Base-by-base conservation (phyloP, 2,888 invertebrate species). In the Nemoura dubitans region DNA sequence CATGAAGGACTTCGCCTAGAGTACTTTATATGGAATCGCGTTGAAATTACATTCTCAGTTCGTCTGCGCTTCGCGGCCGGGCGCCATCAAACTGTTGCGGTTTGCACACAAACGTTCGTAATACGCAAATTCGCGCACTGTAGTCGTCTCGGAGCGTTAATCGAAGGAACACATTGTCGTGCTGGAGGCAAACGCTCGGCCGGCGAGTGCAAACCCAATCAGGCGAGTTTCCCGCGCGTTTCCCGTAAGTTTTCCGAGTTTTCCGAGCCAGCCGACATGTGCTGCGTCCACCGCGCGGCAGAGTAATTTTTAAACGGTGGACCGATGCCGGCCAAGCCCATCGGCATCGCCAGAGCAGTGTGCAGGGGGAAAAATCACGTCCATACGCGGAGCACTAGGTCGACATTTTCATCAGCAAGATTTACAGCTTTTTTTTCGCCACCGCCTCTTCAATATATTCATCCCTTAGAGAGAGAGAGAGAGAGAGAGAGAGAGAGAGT, bases 381-480 rank as follows among this genome's bases (percentile, higher is more conserved):
- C 2, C 59, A 3, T 16, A 21, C 10, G 10, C 10, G 21, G 59
- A 59, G 14, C 59, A 59, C 14, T 21, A 3, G 21, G 59, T 59
- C 59, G 59, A 59, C 59, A 59, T 59, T 59, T 59, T 59, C 16
- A 59, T 59, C 59, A 59, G 59, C 59, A 59, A 59, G 59, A 59
- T 59, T 59, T 59, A 59, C 59, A 59, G 59, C 59, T 59, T 59
- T 59, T 59, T 36, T 36, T 36, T 59, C 59, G 16, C 59, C 10
- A 59, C 59, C 59, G 21, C 59, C 59, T 59, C 59, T 10, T 59
- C 59, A 59, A 59, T 59, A 59, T 59, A 59, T 59, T 59, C 59
- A 59, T 59, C 59, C 59, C 59, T 59, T 59, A 59, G 59, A 59
- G 59, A 59, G 59, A n/a, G n/a, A n/a, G n/a, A n/a, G n/a, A n/a